Evolutionary conservation across 92 coral and sea anemone genomes (phyloP), one percentile per base, ranked within the genome.

Genomic region (Epizoanthus stellaris): DNA sequence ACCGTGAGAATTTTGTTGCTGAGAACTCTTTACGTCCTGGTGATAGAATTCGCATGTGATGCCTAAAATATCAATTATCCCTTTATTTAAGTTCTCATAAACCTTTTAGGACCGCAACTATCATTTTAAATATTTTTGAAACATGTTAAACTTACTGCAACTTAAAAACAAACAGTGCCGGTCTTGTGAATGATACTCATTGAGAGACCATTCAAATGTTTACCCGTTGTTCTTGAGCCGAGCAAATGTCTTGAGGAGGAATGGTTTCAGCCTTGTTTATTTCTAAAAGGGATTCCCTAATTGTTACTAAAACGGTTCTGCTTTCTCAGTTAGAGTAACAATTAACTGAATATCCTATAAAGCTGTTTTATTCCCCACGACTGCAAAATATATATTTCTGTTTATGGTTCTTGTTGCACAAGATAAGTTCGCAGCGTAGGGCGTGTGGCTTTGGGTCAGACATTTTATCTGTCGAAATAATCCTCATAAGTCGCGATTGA

Each of bases 381-480:
- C 68, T 63, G 68, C 4, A 58, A 59, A 4, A 49, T 6, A 30
- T 12, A 9, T 30, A 30, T 30, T 53, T 25, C 34, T 2, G 34
- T 59, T 4, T 16, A 3, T 19, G 9, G 20, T 76, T 76, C 38
- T 59, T 59, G 56, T n/a, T 58, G 17, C 38, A n/a, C 21, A 76
- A 58, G 17, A 34, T 39, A 52, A 14, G 67, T 3, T 76, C 40
- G 39, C 4, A 11, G 52, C 19, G 30, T 39, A 49, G 9, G 9
- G 14, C 47, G 42, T 25, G 59, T 52, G 63, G 53, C 81, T 57
- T n/a, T 36, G 14, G 80, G 49, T 76, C 81, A 58, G 53, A 76
- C 81, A 17, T 58, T 23, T 58, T 19, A 57, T 8, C 17, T 6
- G 12, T 17, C 61, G 34, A 30, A 30, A 30, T 30, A 30, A 30